These are phyloP conservation scores for Syrrhaptes paradoxus DNA, from an alignment of 2,113 vertebrate genomes.

Conservation along the genomic window DNA sequence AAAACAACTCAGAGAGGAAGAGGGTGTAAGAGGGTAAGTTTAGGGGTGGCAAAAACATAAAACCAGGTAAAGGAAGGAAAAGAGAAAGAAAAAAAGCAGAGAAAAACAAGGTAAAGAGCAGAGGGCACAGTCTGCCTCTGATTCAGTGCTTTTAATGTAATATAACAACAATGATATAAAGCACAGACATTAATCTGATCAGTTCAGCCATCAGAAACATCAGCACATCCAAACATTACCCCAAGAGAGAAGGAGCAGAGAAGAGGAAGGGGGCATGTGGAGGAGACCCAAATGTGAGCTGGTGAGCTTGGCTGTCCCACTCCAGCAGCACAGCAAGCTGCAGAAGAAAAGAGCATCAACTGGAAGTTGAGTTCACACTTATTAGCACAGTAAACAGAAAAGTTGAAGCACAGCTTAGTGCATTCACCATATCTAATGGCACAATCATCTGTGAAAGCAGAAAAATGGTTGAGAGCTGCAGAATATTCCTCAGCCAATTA, in stretches of 20 bases:
- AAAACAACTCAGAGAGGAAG: not conserved
- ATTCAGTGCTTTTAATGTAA: not conserved
- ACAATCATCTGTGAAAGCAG: slow-evolving; percentile 55
- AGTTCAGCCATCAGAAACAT: not conserved
- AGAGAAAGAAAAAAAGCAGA: not conserved
- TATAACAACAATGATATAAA: not conserved
- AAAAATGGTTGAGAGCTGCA: slow-evolving; percentile 33
- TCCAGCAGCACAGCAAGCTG: not conserved
- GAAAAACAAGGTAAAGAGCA: not conserved
- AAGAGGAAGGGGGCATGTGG: rapidly evolving
- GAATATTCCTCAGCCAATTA: slow-evolving; percentile 51
- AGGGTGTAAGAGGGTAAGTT: not conserved
- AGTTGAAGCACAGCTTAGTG: slow-evolving; percentile 27
- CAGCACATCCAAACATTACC: not conserved
- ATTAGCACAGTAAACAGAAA: slow-evolving; percentile 28
- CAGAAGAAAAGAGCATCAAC: not conserved
- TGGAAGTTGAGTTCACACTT: not conserved
- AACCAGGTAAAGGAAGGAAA: not conserved
- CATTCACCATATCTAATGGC: slow-evolving; percentile 45
- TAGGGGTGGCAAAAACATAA: not conserved
- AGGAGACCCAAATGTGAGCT: not conserved
- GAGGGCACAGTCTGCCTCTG: not conserved
- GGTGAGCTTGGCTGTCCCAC: not conserved
- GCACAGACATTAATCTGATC: not conserved
- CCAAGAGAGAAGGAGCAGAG: not conserved